Evolutionary conservation across 2,888 invertebrate species (phyloP).

Genomic region (Ormyrus rosae): DNA sequence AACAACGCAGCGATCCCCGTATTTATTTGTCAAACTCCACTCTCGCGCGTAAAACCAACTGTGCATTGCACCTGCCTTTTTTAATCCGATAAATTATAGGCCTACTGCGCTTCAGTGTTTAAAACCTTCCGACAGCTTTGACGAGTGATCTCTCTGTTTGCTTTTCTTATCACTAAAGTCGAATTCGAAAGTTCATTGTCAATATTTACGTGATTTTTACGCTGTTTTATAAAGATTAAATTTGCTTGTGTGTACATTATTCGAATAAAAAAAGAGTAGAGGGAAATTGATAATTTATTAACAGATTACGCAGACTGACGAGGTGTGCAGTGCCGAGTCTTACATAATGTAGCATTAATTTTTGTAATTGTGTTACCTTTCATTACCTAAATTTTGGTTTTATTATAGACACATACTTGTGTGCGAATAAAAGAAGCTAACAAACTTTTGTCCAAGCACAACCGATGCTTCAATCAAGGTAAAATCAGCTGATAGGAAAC

Average conservation of each 20-base stretch:
- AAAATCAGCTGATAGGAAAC: no score
- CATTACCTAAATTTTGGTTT: no score
- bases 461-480: no score
- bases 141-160: constrained; percentile 36
- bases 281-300: no score
- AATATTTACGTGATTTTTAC: constrained; percentile 15
- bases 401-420: no score
- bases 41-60: constrained; percentile 69
- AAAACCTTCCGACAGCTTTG: constrained; percentile 32
- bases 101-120: constrained; percentile 63
- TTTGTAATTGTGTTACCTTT: no score
- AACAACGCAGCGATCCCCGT: constrained; percentile 66
- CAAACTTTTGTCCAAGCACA: no score
- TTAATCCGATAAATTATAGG: constrained; percentile 74
- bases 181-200: not conserved
- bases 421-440: no score
- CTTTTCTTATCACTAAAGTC: constrained; percentile 21
- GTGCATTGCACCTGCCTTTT: constrained; percentile 72
- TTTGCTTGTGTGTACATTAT: not conserved
- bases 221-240: not conserved
- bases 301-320: no score
- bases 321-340: no score
- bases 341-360: no score
- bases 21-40: constrained; percentile 72
- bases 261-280: no score